Evolutionary conservation across 1,140 invertebrate genomes (phyloP).

Genomic region (Halictus rubicundus): DNA sequence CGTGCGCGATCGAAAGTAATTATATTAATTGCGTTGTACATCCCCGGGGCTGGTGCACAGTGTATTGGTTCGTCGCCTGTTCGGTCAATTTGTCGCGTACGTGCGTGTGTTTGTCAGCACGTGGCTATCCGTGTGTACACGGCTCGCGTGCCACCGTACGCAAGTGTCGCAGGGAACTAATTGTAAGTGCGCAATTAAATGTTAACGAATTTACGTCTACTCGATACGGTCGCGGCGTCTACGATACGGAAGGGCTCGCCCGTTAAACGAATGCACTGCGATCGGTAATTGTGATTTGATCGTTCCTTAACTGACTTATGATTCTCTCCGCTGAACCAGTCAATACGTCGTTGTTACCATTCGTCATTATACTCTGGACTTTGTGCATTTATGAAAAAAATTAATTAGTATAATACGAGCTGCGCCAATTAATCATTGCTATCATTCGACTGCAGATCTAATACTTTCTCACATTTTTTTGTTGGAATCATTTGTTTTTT

Average conservation of each 20-base stretch:
- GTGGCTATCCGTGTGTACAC: slow-evolving; percentile 7
- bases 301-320: neutral
- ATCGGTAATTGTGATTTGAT: slow-evolving; percentile 37
- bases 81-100: slow-evolving; percentile 37
- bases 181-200: slow-evolving; percentile 63
- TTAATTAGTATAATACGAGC: too few relatives aligned
- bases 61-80: slow-evolving; percentile 53
- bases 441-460: too few relatives aligned
- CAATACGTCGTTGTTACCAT: neutral
- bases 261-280: slow-evolving; percentile 53
- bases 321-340: neutral
- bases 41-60: slow-evolving; percentile 41
- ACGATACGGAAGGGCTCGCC: slow-evolving; percentile 27
- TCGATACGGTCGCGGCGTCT: slow-evolving; percentile 30
- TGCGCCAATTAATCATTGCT: too few relatives aligned
- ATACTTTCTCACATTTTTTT: too few relatives aligned
- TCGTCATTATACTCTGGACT: neutral
- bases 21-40: slow-evolving; percentile 66
- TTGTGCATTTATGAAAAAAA: too few relatives aligned
- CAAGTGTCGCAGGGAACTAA: slow-evolving; percentile 41
- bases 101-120: slow-evolving; percentile 17
- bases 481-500: too few relatives aligned
- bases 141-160: neutral
- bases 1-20: slow-evolving; percentile 64
- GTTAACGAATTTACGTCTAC: slow-evolving; percentile 65